Conservation (phyloP, 2,888 invertebrate genomes). For the Neoitamus cyanurus region DNA sequence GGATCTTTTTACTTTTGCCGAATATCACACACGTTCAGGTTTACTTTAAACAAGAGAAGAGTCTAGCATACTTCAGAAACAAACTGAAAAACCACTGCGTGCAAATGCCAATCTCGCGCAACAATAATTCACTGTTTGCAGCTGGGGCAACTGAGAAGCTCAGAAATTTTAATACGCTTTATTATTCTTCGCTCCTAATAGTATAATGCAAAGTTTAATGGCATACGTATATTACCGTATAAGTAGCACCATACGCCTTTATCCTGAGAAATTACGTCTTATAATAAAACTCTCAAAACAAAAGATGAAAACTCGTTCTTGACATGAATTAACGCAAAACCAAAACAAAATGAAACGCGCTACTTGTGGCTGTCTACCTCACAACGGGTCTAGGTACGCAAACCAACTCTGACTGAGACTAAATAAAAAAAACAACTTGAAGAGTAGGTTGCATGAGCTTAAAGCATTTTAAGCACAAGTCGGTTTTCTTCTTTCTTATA, state of each 20-base stretch:
- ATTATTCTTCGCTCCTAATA: background rate
- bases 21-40: background rate
- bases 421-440: background rate
- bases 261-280: slow-evolving; percentile 22
- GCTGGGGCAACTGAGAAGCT: background rate
- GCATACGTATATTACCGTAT: background rate
- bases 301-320: background rate
- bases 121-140: background rate
- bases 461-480: background rate
- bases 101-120: background rate
- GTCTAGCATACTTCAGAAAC: background rate
- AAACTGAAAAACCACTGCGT: background rate
- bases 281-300: background rate
- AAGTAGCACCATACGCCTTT: slow-evolving; percentile 18
- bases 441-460: background rate
- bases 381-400: background rate
- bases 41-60: background rate
- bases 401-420: background rate
- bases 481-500: background rate
- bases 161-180: background rate
- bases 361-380: slow-evolving; percentile 7
- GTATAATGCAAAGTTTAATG: background rate
- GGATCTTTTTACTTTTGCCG: background rate
- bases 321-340: slow-evolving; percentile 15
- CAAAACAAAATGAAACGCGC: slow-evolving; percentile 27